Conservation (phyloP, 1,140 invertebrate species). For the Dreissena polymorpha region DNA sequence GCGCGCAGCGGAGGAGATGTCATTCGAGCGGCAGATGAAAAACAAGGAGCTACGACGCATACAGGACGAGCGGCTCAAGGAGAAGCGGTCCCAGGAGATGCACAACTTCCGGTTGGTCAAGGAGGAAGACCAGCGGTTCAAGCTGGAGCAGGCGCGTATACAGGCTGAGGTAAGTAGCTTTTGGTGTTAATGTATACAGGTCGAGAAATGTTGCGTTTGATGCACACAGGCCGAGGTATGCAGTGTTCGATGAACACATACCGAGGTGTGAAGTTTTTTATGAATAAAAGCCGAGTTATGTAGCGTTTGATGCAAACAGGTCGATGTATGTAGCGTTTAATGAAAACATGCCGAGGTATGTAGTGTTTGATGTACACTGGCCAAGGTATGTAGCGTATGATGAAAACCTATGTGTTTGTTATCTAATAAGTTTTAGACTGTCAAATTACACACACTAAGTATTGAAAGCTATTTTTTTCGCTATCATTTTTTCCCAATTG, state of each 20-base stretch:
- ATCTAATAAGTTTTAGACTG: too few relatives aligned
- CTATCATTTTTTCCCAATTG: too few relatives aligned
- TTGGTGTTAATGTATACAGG: background rate
- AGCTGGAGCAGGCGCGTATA: constrained; percentile 6
- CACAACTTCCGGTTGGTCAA: constrained; percentile 34
- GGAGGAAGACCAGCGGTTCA: constrained; percentile 14
- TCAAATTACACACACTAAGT: too few relatives aligned
- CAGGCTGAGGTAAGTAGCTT: background rate
- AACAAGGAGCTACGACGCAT: background rate
- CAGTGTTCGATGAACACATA: background rate
- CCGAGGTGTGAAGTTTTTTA: constrained; percentile 6
- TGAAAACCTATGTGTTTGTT: too few relatives aligned
- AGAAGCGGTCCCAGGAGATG: constrained; percentile 16
- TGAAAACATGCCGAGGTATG: too few relatives aligned
- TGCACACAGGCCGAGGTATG: background rate
- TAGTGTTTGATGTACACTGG: too few relatives aligned
- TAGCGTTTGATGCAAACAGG: background rate
- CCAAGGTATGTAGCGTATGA: too few relatives aligned
- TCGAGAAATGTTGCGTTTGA: background rate
- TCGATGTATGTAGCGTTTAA: too few relatives aligned
- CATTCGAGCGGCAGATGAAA: background rate
- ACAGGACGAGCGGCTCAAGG: constrained; percentile 13
- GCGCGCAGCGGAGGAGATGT: background rate
- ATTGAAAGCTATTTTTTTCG: too few relatives aligned
- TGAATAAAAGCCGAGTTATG: background rate